phyloP scores from a whole-genome alignment of 2,888 invertebrate species.

The Crioceris asparagi region DNA sequence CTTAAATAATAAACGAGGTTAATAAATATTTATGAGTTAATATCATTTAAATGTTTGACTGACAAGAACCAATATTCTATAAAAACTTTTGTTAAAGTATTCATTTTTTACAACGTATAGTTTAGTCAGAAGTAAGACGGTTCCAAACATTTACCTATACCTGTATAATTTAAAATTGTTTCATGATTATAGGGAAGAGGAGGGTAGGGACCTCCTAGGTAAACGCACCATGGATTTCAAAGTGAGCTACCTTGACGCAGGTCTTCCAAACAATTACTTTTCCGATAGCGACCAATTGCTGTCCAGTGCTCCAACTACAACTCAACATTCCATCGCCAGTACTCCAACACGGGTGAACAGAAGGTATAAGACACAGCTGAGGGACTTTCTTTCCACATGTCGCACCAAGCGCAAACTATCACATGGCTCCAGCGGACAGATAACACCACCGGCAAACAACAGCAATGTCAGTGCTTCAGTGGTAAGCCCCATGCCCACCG shows the following conservation, averaged over 20 bases:
- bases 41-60: too few species aligned
- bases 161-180: too few species aligned
- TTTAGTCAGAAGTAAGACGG: too few species aligned
- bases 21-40: too few species aligned
- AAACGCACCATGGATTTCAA: slow-evolving; percentile 99
- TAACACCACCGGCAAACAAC: slow-evolving; percentile 36
- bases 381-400: slow-evolving; percentile 88
- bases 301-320: slow-evolving; percentile 45
- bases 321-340: slow-evolving; percentile 37
- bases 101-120: too few species aligned
- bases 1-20: too few species aligned
- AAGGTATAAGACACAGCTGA: slow-evolving; percentile 85
- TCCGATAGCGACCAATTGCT: slow-evolving; percentile 73
- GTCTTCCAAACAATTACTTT: slow-evolving; percentile 82
- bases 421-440: slow-evolving; percentile 30
- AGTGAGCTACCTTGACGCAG: slow-evolving; percentile 93
- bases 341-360: slow-evolving; percentile 65
- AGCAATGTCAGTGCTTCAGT: slow-evolving; percentile 37
- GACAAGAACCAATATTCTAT: too few species aligned
- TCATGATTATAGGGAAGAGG: slow-evolving; percentile 80
- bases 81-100: too few species aligned
- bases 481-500: slow-evolving; percentile 45
- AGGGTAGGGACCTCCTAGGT: slow-evolving; percentile 91
- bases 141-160: too few species aligned
- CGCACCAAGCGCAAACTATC: slow-evolving; percentile 43